phyloP scores from a whole-genome alignment of 1,140 invertebrate genomes.

The Charaxes varanes region DNA sequence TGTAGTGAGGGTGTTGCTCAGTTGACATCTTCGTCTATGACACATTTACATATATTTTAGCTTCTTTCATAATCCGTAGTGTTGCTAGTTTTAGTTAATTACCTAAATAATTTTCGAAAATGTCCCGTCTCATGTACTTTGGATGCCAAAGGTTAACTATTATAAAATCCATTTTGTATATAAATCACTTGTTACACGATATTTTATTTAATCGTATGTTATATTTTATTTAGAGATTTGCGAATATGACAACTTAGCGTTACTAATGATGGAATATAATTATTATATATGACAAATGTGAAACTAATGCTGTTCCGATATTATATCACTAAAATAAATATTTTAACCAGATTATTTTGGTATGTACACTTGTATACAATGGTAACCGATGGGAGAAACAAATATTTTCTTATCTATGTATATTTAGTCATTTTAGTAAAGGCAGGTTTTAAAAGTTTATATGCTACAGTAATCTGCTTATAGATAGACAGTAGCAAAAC shows the following conservation, averaged over 20 bases:
- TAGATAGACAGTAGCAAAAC: no score
- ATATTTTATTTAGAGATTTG: slow-evolving; percentile 13
- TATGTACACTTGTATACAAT: slow-evolving; percentile 27
- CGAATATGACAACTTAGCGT: slow-evolving; percentile 8
- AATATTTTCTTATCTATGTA: slow-evolving; percentile 59
- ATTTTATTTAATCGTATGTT: slow-evolving; percentile 15
- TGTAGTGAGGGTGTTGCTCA: no score
- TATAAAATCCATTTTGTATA: slow-evolving; percentile 25
- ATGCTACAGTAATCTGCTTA: neutral
- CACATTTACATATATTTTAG: no score
- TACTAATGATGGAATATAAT: slow-evolving; percentile 20
- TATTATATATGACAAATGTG: slow-evolving; percentile 4
- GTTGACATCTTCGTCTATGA: no score
- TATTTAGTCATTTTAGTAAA: slow-evolving; percentile 33
- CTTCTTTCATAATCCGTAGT: no score
- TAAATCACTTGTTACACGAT: slow-evolving; percentile 14
- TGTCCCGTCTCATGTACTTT: slow-evolving; percentile 18
- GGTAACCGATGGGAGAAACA: slow-evolving; percentile 32
- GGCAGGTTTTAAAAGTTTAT: slow-evolving; percentile 19
- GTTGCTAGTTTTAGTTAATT: slow-evolving; percentile 7
- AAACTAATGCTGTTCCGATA: slow-evolving; percentile 32
- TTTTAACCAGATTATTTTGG: slow-evolving; percentile 63
- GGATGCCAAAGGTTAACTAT: slow-evolving; percentile 29
- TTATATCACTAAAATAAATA: slow-evolving; percentile 29
- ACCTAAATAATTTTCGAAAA: slow-evolving; percentile 3